These are phyloP conservation scores for Julus scanicus DNA, from an alignment of 2,888 invertebrate species.

Conservation along the genomic window DNA sequence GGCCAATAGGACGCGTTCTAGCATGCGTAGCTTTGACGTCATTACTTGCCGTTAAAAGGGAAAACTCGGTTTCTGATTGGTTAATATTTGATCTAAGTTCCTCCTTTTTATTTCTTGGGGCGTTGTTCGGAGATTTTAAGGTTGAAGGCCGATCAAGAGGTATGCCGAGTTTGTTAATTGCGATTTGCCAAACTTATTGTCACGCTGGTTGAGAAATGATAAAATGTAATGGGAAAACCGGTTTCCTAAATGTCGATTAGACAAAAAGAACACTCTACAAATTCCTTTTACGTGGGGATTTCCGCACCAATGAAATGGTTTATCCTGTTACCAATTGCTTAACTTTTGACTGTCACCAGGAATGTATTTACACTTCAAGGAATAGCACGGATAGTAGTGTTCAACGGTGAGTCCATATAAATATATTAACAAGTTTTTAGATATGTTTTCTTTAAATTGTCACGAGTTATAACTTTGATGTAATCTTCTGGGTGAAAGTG, in stretches of 20 bases:
- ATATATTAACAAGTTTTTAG: neutral
- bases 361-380: neutral
- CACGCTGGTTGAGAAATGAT: neutral
- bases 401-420: neutral
- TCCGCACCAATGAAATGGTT: constrained; percentile 9
- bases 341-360: neutral
- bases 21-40: neutral
- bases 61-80: neutral
- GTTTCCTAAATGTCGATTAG: neutral
- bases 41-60: neutral
- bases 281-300: constrained; percentile 24
- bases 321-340: constrained; percentile 16
- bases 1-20: neutral
- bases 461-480: too few species aligned
- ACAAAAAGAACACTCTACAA: neutral
- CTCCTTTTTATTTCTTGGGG: neutral
- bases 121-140: neutral
- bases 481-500: too few species aligned
- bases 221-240: neutral
- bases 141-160: neutral
- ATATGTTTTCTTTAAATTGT: neutral
- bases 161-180: neutral
- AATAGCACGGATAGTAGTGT: neutral
- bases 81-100: neutral
- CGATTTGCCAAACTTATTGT: neutral